A percentile compares a stretch with the other conserved stretches of the same genome.
These are phyloP conservation scores for Symphodus melops DNA, from an alignment of 2,113 vertebrate species.

Conservation along the genomic window DNA sequence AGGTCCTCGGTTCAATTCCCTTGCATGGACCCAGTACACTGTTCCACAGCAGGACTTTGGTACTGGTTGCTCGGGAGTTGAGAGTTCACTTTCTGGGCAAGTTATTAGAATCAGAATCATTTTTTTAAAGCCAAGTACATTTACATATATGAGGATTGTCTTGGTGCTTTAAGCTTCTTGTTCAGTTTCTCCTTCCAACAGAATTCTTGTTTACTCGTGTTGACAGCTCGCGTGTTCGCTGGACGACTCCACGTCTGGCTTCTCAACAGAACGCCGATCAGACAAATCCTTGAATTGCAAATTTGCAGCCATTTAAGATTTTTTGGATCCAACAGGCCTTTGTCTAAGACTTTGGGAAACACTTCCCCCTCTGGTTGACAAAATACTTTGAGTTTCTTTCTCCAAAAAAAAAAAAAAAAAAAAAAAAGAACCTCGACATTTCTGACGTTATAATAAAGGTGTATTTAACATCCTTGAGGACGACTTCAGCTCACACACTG, in stretches of 20 bases:
- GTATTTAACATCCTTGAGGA: conserved; percentile 26
- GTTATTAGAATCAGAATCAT: too few species aligned
- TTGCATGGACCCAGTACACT: too few species aligned
- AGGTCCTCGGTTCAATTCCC: too few species aligned
- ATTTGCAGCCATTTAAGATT: conserved; percentile 35
- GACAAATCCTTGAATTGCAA: conserved; percentile 56
- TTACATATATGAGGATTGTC: too few species aligned
- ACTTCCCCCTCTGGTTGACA: background rate
- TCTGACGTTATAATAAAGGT: conserved; percentile 11
- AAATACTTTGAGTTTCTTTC: background rate
- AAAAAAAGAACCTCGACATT: background rate
- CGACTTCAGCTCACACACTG: conserved; percentile 17
- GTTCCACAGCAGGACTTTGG: too few species aligned
- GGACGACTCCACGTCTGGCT: conserved; percentile 1
- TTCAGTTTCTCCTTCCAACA: background rate
- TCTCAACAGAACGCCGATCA: conserved; percentile 52
- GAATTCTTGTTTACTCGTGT: background rate
- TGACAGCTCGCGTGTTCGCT: conserved; percentile 12
- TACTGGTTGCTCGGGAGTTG: too few species aligned
- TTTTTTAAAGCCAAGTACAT: too few species aligned
- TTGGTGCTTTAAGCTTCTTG: too few species aligned
- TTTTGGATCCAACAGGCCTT: conserved; percentile 30
- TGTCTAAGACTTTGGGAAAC: conserved; percentile 18
- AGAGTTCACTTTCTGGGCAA: too few species aligned
- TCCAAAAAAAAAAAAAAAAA: rapidly evolving